These are phyloP conservation scores for Chymomyza procnemis DNA, from an alignment of 2,888 invertebrate genomes.

Conservation along the genomic window DNA sequence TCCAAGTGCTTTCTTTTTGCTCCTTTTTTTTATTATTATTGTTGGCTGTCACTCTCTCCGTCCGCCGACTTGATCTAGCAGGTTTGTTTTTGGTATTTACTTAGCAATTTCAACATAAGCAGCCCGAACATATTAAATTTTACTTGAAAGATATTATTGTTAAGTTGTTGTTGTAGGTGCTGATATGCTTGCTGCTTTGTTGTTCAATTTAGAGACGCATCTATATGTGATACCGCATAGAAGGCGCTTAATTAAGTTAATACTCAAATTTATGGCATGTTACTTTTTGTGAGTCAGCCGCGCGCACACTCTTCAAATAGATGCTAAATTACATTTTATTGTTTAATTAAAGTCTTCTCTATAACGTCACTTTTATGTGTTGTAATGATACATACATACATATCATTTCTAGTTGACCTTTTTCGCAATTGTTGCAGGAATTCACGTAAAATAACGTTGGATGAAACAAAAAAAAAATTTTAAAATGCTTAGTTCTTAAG, in stretches of 20 bases:
- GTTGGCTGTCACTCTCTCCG: slow-evolving; percentile 32
- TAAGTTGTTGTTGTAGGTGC: neutral
- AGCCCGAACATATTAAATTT: slow-evolving; percentile 36
- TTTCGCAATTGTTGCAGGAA: neutral
- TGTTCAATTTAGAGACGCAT: slow-evolving; percentile 7
- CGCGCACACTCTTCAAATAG: neutral
- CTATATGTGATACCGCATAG: neutral
- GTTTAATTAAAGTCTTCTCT: neutral
- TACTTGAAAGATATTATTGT: neutral
- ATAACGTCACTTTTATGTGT: neutral
- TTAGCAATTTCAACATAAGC: neutral
- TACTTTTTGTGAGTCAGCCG: neutral
- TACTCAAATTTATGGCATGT: neutral
- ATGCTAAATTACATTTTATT: neutral
- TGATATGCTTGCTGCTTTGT: slow-evolving; percentile 2
- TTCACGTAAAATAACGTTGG: neutral
- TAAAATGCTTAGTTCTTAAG: too few species aligned
- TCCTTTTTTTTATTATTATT: slow-evolving; percentile 13
- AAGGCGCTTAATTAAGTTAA: neutral
- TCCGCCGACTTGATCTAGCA: neutral
- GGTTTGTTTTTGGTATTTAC: slow-evolving; percentile 6
- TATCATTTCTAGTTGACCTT: neutral
- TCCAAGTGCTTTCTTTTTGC: neutral
- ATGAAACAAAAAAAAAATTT: too few species aligned
- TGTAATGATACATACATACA: neutral